Conservation (phyloP, 2,888 invertebrate species). For the Candidula unifasciata region DNA sequence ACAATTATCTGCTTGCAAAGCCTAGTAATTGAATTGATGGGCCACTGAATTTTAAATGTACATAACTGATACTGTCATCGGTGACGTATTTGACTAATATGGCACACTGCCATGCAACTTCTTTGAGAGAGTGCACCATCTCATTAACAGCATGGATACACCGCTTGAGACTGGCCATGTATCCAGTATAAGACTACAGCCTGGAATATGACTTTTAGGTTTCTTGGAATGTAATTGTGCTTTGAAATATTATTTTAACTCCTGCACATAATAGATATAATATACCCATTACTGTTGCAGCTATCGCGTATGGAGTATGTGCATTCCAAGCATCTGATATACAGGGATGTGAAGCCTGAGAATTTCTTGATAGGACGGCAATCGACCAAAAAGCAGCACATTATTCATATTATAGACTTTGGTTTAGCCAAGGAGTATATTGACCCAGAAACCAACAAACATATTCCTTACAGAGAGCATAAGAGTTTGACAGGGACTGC, state of each 20-base stretch:
- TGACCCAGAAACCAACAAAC: constrained; percentile 94
- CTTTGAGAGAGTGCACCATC: too few relatives aligned
- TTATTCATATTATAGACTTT: constrained; percentile 99
- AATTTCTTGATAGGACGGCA: constrained; percentile 99
- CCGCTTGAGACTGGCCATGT: too few relatives aligned
- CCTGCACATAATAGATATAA: neutral
- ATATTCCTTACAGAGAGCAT: constrained; percentile 99
- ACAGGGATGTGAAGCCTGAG: constrained; percentile 99
- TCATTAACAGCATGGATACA: too few relatives aligned
- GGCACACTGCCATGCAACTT: too few relatives aligned
- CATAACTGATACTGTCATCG: too few relatives aligned
- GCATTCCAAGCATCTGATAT: constrained; percentile 98
- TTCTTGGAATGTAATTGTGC: neutral
- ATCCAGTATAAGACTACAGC: too few relatives aligned
- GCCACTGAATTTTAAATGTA: too few relatives aligned
- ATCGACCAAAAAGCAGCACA: constrained; percentile 97
- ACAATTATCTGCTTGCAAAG: too few relatives aligned
- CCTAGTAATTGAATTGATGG: too few relatives aligned
- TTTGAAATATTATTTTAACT: neutral
- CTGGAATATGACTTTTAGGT: neutral
- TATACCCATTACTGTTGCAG: constrained; percentile 81
- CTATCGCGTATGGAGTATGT: constrained; percentile 99
- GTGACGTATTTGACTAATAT: too few relatives aligned
- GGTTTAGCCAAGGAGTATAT: constrained; percentile 99
- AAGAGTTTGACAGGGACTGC: constrained; percentile 99